Evolutionary conservation across 2,888 invertebrate species (phyloP).

Genomic region (Rhamnusium bicolor): DNA sequence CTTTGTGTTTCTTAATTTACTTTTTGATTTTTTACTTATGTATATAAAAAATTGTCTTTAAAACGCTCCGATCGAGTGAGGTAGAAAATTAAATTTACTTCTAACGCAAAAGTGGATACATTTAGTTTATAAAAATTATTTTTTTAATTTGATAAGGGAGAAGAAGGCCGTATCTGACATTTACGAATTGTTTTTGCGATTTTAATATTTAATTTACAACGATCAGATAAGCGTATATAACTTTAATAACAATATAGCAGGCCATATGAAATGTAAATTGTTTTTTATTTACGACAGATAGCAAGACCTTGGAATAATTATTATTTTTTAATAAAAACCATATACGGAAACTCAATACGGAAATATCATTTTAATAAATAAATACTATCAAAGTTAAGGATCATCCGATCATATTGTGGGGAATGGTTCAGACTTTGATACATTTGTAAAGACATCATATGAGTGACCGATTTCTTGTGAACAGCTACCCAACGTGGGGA

Average conservation of each 20-base stretch:
- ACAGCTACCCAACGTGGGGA: no score
- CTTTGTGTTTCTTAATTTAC: no score
- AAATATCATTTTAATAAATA: neutral
- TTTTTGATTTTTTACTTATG: no score
- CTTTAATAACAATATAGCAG: neutral
- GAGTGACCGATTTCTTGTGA: no score
- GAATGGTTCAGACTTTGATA: no score
- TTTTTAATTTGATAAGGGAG: neutral
- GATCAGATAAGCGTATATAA: neutral
- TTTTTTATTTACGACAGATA: neutral
- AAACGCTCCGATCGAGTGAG: no score
- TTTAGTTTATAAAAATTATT: neutral
- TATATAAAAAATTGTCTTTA: no score
- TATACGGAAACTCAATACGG: neutral
- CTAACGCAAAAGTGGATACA: neutral
- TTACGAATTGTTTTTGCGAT: neutral
- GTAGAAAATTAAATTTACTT: neutral
- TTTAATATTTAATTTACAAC: neutral
- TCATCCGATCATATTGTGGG: no score
- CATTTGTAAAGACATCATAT: no score
- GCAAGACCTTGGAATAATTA: neutral
- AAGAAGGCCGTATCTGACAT: neutral
- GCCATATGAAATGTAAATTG: neutral
- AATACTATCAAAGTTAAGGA: no score
- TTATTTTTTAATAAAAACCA: neutral